phyloP scores from a whole-genome alignment of 2,888 invertebrate genomes.

The Temnothorax ravouxi region DNA sequence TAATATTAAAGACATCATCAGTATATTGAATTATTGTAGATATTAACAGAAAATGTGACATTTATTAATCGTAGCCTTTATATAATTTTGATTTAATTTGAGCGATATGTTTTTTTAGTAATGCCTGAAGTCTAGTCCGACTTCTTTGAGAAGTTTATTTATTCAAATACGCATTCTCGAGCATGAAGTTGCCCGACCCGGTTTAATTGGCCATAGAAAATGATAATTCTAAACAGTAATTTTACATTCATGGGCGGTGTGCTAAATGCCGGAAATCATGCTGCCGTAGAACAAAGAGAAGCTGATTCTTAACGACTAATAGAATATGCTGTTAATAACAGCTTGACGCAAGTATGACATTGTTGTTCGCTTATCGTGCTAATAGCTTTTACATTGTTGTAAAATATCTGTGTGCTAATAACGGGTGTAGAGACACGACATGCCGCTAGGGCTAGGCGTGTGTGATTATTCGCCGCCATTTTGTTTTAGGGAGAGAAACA shows the following conservation, averaged over 20 bases:
- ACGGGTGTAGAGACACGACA: conserved; percentile 60
- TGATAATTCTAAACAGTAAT: conserved; percentile 23
- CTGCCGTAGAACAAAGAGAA: conserved; percentile 7
- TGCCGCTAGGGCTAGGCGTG: conserved; percentile 73
- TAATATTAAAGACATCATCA: not conserved
- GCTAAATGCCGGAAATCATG: conserved; percentile 29
- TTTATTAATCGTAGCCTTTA: not conserved
- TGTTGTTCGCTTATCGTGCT: not conserved
- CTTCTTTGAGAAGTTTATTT: conserved; percentile 13
- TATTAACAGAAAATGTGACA: not conserved
- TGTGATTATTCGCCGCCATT: conserved; percentile 85
- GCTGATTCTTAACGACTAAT: conserved; percentile 14
- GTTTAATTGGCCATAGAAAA: conserved; percentile 41
- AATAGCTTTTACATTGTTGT: conserved; percentile 26
- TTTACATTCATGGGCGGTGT: conserved; percentile 27
- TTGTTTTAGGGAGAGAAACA: conserved; percentile 86
- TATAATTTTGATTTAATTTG: not conserved
- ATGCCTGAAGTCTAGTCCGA: not conserved
- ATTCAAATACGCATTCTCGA: conserved; percentile 34
- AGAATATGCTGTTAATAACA: not conserved
- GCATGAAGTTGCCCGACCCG: not conserved
- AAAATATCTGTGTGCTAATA: conserved; percentile 27
- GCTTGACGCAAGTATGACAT: not conserved
- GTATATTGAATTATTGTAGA: not conserved
- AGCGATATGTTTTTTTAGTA: not conserved